Percentiles rank a stretch among this genome's conserved stretches.
Evolutionary conservation across 2,888 invertebrate species (phyloP).

Genomic region (Meta bourneti): DNA sequence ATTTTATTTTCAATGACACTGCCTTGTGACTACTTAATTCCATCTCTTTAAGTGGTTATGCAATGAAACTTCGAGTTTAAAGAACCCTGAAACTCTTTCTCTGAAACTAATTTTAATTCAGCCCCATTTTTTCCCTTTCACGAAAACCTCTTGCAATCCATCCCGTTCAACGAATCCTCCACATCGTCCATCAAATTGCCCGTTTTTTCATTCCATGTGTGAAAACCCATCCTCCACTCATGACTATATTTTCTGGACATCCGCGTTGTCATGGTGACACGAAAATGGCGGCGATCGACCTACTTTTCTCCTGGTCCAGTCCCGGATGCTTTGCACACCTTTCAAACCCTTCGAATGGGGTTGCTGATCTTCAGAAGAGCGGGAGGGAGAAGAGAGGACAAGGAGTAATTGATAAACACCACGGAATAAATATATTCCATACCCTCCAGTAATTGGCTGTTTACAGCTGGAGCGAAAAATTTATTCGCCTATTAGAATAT

Average conservation of each 20-base stretch:
- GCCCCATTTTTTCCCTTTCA: no score
- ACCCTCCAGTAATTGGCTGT: constrained; percentile 14
- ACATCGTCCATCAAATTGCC: no score
- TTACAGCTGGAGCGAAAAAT: constrained; percentile 2
- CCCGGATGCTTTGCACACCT: constrained; percentile 48
- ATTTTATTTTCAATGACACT: no score
- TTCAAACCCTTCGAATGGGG: constrained; percentile 47
- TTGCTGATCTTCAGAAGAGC: constrained; percentile 6
- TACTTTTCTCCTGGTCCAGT: constrained; percentile 37
- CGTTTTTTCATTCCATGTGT: no score
- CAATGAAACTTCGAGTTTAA: no score
- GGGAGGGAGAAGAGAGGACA: background rate
- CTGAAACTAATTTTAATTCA: no score
- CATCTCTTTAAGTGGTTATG: no score
- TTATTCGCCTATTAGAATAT: background rate
- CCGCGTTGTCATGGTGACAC: constrained; percentile 49
- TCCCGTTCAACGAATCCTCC: no score
- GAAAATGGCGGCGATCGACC: constrained; percentile 47
- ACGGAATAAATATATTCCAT: constrained; percentile 12
- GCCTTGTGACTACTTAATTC: no score
- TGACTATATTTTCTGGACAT: constrained; percentile 31
- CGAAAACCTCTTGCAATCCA: no score
- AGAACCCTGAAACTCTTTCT: no score
- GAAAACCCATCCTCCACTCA: background rate
- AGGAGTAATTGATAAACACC: constrained; percentile 22